phyloP scores from a whole-genome alignment of 1,140 invertebrate species.

The Vanessa atalanta region DNA sequence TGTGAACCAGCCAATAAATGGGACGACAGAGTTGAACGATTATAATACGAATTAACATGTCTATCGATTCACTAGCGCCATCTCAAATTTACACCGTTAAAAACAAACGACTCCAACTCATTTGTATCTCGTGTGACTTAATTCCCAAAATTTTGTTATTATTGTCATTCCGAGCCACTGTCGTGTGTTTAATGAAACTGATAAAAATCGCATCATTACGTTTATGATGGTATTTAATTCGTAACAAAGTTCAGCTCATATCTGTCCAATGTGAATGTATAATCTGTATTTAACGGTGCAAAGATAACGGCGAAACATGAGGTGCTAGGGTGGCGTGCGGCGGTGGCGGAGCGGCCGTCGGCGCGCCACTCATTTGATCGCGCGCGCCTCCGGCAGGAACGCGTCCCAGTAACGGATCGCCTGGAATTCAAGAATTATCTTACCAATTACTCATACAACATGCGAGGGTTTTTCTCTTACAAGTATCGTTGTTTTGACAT shows the following conservation, averaged over 20 bases:
- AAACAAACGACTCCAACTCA: not conserved
- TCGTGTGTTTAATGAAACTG: not conserved
- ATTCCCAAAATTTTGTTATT: not conserved
- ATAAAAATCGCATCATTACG: too few relatives aligned
- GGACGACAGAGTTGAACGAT: not conserved
- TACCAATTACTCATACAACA: too few relatives aligned
- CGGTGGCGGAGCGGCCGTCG: conserved; percentile 36
- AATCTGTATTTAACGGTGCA: conserved; percentile 6
- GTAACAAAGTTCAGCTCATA: too few relatives aligned
- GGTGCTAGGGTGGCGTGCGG: conserved; percentile 23
- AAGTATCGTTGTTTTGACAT: too few relatives aligned
- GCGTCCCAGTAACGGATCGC: conserved; percentile 97
- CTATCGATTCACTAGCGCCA: conserved; percentile 13
- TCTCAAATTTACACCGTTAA: conserved; percentile 16
- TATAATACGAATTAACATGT: conserved; percentile 5
- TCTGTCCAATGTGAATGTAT: not conserved
- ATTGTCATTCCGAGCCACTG: not conserved
- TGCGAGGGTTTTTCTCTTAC: too few relatives aligned
- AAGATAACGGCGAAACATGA: conserved; percentile 3
- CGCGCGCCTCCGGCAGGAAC: conserved; percentile 95
- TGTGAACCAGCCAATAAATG: not conserved
- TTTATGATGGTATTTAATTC: too few relatives aligned
- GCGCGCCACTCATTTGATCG: conserved; percentile 84
- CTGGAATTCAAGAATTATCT: conserved; percentile 81
- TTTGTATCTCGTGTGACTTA: not conserved